Conservation (phyloP, 2,113 vertebrate species). For the Sarotherodon lohbergeri region DNA sequence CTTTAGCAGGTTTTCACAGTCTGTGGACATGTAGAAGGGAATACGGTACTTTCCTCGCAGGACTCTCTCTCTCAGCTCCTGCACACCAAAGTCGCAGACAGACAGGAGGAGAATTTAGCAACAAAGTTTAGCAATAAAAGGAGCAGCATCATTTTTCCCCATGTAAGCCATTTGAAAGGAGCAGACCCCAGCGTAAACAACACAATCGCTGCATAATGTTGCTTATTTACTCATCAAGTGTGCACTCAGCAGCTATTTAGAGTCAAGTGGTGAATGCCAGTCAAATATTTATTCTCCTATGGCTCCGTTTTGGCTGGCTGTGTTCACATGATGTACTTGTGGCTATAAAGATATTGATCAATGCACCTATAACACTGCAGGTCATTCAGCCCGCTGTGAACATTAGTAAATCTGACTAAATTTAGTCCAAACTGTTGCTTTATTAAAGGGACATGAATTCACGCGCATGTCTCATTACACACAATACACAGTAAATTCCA, state of each 20-base stretch:
- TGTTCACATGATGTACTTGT: neutral
- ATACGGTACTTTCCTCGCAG: slow-evolving; percentile 96
- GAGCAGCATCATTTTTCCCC: neutral
- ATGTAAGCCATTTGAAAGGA: neutral
- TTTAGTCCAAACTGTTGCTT: slow-evolving; percentile 1
- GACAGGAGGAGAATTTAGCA: neutral
- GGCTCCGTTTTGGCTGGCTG: neutral
- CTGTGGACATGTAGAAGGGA: slow-evolving; percentile 98
- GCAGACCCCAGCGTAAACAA: neutral
- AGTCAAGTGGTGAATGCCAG: neutral
- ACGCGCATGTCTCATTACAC: neutral
- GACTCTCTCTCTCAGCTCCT: slow-evolving; percentile 94
- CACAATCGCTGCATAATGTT: neutral
- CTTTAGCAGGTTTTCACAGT: slow-evolving; percentile 98
- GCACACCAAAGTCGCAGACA: neutral
- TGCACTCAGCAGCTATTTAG: neutral
- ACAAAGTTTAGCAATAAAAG: neutral
- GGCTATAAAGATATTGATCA: neutral
- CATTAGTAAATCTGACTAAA: neutral
- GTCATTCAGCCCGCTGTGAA: neutral
- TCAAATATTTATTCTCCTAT: neutral
- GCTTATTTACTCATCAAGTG: neutral
- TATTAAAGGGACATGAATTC: neutral
- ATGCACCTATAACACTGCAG: neutral
- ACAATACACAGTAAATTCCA: slow-evolving; percentile 1